These are phyloP conservation scores for Lepetodrilus schrolli DNA, from an alignment of 2,888 invertebrate species.

Conservation along the genomic window DNA sequence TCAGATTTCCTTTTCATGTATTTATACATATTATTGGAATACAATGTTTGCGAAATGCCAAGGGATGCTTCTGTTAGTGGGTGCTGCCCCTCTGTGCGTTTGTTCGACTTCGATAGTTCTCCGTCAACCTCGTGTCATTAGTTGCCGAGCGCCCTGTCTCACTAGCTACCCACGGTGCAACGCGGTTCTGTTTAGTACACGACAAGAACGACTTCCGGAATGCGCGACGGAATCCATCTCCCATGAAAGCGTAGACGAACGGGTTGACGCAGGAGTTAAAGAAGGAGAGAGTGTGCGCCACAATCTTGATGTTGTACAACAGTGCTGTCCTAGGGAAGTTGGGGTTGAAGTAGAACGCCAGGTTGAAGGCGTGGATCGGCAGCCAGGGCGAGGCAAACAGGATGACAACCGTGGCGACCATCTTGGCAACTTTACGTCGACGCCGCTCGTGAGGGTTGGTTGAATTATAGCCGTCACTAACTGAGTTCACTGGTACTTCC, in stretches of 20 bases:
- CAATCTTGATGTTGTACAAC: constrained; percentile 54
- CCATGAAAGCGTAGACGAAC: constrained; percentile 69
- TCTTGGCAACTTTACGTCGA: constrained; percentile 60
- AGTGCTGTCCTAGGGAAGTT: constrained; percentile 53
- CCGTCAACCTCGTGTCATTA: neutral
- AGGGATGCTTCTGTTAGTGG: neutral
- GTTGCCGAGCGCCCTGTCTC: constrained; percentile 6
- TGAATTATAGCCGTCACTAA: neutral
- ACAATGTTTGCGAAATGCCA: too few relatives aligned
- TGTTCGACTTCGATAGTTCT: neutral
- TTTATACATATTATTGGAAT: neutral
- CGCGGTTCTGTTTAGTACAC: constrained; percentile 43
- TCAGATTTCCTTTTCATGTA: neutral
- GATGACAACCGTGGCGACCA: constrained; percentile 67
- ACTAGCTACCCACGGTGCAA: constrained; percentile 23
- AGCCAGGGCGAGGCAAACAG: constrained; percentile 70
- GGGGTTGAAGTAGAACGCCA: constrained; percentile 54
- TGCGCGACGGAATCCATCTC: constrained; percentile 69
- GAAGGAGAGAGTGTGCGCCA: constrained; percentile 68
- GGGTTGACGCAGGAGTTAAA: constrained; percentile 71
- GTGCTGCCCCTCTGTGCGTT: neutral
- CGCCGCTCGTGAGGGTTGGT: constrained; percentile 32
- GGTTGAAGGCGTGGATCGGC: constrained; percentile 65
- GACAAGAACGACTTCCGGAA: constrained; percentile 63
- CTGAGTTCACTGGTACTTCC: too few relatives aligned